Percentiles rank a stretch among this genome's conserved stretches.
These are phyloP conservation scores for Onychomys arenicola DNA, from an alignment of 2,797 vertebrate genomes.

Conservation along the genomic window DNA sequence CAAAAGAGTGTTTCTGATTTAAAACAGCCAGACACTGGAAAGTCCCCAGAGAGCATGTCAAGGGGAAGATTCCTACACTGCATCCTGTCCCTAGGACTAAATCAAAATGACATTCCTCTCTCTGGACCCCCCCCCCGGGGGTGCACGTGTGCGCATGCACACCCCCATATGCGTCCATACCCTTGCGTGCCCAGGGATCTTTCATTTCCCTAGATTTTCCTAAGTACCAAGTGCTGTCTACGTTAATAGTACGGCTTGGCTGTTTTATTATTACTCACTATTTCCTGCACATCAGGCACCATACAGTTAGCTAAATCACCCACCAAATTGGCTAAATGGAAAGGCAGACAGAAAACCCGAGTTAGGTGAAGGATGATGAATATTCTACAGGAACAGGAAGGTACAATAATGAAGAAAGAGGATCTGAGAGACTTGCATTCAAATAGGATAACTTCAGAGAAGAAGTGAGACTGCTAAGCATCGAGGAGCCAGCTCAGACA, in stretches of 20 bases:
- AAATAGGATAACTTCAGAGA: slow-evolving; percentile 42
- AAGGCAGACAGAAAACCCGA: slow-evolving; percentile 71
- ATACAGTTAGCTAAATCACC: slow-evolving; percentile 59
- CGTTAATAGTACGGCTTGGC: slow-evolving; percentile 19
- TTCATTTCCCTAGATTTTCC: slow-evolving; percentile 28
- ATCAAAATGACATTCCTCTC: slow-evolving; percentile 42
- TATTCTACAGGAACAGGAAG: slow-evolving; percentile 64
- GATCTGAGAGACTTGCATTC: slow-evolving; percentile 45
- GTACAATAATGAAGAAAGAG: slow-evolving; percentile 61
- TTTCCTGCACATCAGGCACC: slow-evolving; percentile 25
- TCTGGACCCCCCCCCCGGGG: neutral
- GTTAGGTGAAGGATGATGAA: slow-evolving; percentile 58
- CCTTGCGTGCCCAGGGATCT: neutral
- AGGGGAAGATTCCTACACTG: slow-evolving; percentile 19
- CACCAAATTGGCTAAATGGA: slow-evolving; percentile 70
- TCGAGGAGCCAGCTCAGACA: neutral
- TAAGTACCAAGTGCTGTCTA: neutral
- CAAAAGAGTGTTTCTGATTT: slow-evolving; percentile 65
- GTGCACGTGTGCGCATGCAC: too few relatives aligned
- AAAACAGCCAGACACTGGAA: slow-evolving; percentile 57
- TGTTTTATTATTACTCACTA: slow-evolving; percentile 56
- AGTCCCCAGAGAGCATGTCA: slow-evolving; percentile 40
- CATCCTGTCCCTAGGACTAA: slow-evolving; percentile 16
- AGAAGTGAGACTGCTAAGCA: neutral
- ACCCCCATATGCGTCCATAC: too few relatives aligned